Conservation (phyloP, 2,797 vertebrate genomes). For the Ispidina picta region DNA sequence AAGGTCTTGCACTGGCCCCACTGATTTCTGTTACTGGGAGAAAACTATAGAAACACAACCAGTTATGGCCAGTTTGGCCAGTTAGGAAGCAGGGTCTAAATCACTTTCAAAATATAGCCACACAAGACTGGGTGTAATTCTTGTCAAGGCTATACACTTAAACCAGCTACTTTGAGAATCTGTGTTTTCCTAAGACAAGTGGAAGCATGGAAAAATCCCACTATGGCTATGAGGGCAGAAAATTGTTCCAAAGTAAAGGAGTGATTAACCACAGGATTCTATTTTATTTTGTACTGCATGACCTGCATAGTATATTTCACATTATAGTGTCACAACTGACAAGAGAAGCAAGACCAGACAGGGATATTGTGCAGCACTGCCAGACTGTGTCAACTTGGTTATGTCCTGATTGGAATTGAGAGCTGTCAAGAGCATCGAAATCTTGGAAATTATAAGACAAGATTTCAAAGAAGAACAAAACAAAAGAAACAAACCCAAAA, state of each 20-base stretch:
- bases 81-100: background rate
- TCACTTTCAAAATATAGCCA: background rate
- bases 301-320: background rate
- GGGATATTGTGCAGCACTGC: background rate
- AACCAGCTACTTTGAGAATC: background rate
- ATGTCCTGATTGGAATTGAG: background rate
- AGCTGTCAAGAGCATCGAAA: background rate
- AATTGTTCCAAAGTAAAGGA: background rate
- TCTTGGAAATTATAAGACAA: background rate
- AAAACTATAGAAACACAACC: background rate
- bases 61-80: background rate
- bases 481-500: too few species aligned
- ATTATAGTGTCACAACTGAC: background rate
- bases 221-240: background rate
- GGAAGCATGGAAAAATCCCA: background rate
- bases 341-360: background rate
- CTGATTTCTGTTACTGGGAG: background rate
- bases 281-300: background rate
- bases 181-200: background rate
- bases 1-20: background rate
- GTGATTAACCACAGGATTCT: background rate
- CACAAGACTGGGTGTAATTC: background rate
- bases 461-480: background rate
- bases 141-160: background rate
- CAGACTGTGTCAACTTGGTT: background rate